These are phyloP conservation scores for Margarornis squamiger DNA, from an alignment of 2,797 vertebrate genomes.

Conservation along the genomic window DNA sequence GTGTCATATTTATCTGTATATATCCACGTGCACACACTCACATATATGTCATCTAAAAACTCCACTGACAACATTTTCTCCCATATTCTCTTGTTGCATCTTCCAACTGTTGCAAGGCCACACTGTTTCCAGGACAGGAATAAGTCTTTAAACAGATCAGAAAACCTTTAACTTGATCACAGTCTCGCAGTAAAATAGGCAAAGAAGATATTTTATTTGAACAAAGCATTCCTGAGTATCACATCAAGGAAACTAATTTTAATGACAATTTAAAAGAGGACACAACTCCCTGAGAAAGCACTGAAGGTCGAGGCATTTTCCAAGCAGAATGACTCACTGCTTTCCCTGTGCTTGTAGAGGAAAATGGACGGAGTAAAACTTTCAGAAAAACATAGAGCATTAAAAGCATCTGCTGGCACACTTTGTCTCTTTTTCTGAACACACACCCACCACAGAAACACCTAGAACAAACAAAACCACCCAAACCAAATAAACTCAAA, in stretches of 20 bases:
- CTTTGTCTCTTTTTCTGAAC: neutral
- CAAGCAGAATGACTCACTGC: neutral
- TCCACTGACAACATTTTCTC: neutral
- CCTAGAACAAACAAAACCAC: neutral
- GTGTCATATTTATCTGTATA: neutral
- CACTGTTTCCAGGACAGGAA: neutral
- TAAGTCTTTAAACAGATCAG: neutral
- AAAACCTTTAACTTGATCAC: neutral
- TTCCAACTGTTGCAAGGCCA: neutral
- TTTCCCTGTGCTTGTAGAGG: neutral
- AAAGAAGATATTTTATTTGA: neutral
- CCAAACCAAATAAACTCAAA: neutral
- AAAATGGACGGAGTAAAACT: neutral
- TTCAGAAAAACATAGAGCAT: neutral
- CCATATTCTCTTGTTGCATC: neutral
- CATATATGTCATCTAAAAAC: neutral
- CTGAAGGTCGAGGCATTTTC: neutral
- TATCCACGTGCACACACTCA: fast-evolving
- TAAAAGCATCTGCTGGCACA: neutral
- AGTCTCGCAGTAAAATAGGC: neutral
- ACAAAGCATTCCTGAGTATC: neutral
- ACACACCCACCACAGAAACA: neutral
- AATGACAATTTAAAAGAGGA: neutral
- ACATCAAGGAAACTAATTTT: neutral
- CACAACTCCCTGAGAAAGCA: neutral